Conservation (phyloP, 2,888 invertebrate genomes). For the Lypha dubia region DNA sequence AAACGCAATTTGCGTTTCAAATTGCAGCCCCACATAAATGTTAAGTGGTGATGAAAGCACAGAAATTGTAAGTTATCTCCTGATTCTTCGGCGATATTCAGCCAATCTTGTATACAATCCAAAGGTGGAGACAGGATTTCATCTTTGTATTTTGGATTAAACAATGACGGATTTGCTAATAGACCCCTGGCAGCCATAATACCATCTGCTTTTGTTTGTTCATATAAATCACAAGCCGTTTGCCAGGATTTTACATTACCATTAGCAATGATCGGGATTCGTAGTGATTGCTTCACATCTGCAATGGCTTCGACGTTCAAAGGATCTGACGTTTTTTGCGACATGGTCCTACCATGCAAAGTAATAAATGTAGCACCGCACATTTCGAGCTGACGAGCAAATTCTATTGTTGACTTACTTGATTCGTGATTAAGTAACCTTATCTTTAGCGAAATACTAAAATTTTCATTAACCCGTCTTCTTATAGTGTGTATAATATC, state of each 20-base stretch:
- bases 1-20: slow-evolving; percentile 89
- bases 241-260: slow-evolving; percentile 91
- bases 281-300: slow-evolving; percentile 86
- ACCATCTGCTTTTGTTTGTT: slow-evolving; percentile 89
- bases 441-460: slow-evolving; percentile 96
- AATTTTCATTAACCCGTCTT: slow-evolving; percentile 88
- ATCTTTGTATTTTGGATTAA: slow-evolving; percentile 83
- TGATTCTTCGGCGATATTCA: slow-evolving; percentile 86
- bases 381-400: slow-evolving; percentile 91
- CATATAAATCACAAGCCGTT: slow-evolving; percentile 88
- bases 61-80: slow-evolving; percentile 89
- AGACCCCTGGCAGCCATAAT: slow-evolving; percentile 97
- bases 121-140: slow-evolving; percentile 85
- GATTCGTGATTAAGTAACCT: slow-evolving; percentile 85
- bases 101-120: slow-evolving; percentile 92
- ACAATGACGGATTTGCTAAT: slow-evolving; percentile 95
- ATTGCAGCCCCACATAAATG: slow-evolving; percentile 95
- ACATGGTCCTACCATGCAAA: slow-evolving; percentile 95
- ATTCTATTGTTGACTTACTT: slow-evolving; percentile 88
- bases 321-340: slow-evolving; percentile 89
- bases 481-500: slow-evolving; percentile 91
- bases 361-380: slow-evolving; percentile 95
- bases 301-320: slow-evolving; percentile 89
- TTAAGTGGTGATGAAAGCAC: slow-evolving; percentile 97
- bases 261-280: slow-evolving; percentile 95